A percentile compares a stretch with the other conserved stretches of the same genome.
These are phyloP conservation scores for Lithodes maja DNA, from an alignment of 2,888 invertebrate species.

Conservation along the genomic window DNA sequence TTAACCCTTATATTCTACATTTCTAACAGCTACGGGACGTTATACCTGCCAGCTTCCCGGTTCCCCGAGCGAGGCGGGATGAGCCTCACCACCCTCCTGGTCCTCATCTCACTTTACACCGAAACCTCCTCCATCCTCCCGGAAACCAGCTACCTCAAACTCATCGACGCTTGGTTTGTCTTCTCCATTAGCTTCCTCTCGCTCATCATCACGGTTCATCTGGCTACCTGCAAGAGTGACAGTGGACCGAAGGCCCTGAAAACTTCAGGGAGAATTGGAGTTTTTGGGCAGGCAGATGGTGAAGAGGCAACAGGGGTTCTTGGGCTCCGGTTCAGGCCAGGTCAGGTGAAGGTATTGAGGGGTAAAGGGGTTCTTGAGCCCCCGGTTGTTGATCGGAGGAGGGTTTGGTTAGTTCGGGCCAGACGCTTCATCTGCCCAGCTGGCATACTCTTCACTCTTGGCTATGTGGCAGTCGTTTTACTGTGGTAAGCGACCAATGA, in stretches of 20 bases:
- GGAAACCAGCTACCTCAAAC: constrained; percentile 2
- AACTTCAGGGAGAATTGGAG: too few relatives aligned
- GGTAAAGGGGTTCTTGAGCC: too few relatives aligned
- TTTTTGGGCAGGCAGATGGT: too few relatives aligned
- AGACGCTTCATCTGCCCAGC: neutral
- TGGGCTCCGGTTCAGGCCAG: too few relatives aligned
- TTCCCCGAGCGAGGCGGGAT: constrained; percentile 4
- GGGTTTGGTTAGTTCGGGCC: neutral
- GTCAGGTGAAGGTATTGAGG: too few relatives aligned
- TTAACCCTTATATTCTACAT: neutral
- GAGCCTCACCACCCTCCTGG: constrained; percentile 18
- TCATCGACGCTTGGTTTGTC: constrained; percentile 19
- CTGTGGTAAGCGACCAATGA: neutral
- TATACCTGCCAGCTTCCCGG: neutral
- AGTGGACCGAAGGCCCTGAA: too few relatives aligned
- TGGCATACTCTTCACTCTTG: neutral
- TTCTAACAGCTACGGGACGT: neutral
- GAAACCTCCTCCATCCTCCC: neutral
- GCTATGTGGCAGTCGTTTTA: neutral
- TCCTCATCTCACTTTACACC: constrained; percentile 11
- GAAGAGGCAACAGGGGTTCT: too few relatives aligned
- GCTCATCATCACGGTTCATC: neutral
- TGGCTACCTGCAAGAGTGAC: neutral
- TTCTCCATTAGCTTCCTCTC: constrained; percentile 13
- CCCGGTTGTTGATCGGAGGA: too few relatives aligned